phyloP scores from a whole-genome alignment of 2,113 vertebrate genomes.

The Zosterops borbonicus region DNA sequence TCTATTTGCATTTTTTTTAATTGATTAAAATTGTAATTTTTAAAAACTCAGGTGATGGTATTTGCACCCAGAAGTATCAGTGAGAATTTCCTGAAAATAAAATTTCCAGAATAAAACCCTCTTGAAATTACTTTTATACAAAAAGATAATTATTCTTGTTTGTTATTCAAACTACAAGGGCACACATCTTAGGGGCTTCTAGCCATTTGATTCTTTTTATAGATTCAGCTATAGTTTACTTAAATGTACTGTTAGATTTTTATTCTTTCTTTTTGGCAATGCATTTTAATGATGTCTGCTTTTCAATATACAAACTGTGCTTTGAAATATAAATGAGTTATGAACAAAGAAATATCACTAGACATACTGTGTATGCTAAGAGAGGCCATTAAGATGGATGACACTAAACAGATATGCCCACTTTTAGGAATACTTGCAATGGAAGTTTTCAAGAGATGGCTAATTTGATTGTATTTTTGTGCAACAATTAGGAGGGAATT shows the following conservation, averaged over 20 bases:
- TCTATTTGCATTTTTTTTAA: constrained; percentile 28
- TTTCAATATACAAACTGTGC: constrained; percentile 53
- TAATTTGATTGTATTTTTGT: constrained; percentile 75
- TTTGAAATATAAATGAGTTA: constrained; percentile 67
- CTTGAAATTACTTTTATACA: background rate
- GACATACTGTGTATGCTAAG: background rate
- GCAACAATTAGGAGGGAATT: constrained; percentile 88
- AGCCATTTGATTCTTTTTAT: constrained; percentile 47
- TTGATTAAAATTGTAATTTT: background rate
- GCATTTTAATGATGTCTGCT: constrained; percentile 54
- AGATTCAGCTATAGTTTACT: constrained; percentile 19
- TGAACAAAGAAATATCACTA: constrained; percentile 45
- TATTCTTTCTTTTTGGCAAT: constrained; percentile 38
- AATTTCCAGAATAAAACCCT: background rate
- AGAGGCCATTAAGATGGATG: constrained; percentile 21
- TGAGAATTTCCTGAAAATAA: constrained; percentile 2
- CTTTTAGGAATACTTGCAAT: background rate
- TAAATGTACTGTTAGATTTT: constrained; percentile 38
- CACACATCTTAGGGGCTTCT: constrained; percentile 6
- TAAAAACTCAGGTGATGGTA: background rate
- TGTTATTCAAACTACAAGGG: background rate
- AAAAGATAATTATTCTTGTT: constrained; percentile 21
- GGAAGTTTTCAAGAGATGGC: constrained; percentile 35
- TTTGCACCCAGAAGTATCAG: background rate
- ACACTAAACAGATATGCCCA: background rate